Evolutionary conservation across 2,888 invertebrate species (phyloP), one percentile per base, ranked within the genome.

Genomic region (Sphecodes monilicornis): DNA sequence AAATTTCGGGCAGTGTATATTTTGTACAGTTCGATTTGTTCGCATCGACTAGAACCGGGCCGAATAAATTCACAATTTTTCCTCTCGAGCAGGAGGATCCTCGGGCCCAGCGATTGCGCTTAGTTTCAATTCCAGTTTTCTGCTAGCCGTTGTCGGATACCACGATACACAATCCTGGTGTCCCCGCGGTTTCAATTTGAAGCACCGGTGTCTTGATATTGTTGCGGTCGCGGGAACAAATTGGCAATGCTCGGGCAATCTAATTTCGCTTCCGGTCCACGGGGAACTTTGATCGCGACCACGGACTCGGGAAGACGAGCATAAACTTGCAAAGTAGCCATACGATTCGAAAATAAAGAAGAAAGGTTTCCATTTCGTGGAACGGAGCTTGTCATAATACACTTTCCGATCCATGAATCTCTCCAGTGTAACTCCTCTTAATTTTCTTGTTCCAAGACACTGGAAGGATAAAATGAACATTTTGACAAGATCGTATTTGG

Each of bases 231-330:
- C 46, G 32, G 46, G 18, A 16, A 71, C 71, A 46, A 71, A 71
- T 71, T 46, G 71, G 32, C 71, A 46, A 46, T 71, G 71, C 46
- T 18, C 43, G 71, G 18, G 29, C 41, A 70, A 70, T 46, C 32
- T 46, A 32, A 71, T 70, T 46, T 43, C 70, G 29, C 60, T 29
- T 16, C 16, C 29, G 60, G 60, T 26, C 60, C 16, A 60, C 29
- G 60, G 1, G 1, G 26, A 60, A 60, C 5, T 60, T 60, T 60
- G 16, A 60, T 60, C 60, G 29, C 60, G 60, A 60, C 16, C 26
- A 26, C 29, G 26, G 16, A 1, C 29, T 54, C 54, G n/a, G n/a
- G 29, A 60, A 60, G 60, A 60, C 29, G 60, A 60, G 16, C 60
- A 60, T 60, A 29, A 60, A 29, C 29, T 60, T 60, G 60, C 60